Evolutionary conservation across 92 coral and sea anemone genomes (phyloP).

Genomic region (Palythoa grandiflora): DNA sequence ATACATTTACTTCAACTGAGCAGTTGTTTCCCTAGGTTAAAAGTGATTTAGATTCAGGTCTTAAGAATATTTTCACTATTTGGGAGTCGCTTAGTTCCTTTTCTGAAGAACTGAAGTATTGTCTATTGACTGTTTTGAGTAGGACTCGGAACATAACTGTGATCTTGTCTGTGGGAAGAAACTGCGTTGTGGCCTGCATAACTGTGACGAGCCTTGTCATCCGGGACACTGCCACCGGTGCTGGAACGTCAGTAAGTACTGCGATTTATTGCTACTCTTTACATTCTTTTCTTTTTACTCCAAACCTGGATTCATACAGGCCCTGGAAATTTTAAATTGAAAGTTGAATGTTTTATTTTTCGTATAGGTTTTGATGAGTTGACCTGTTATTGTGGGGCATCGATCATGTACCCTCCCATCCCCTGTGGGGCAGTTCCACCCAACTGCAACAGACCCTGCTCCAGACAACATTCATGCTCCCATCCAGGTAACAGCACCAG

Average conservation of each 20-base stretch:
- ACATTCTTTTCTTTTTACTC: neutral
- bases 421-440: conserved; percentile 97
- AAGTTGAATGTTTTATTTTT: neutral
- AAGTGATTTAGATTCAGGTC: no score
- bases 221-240: conserved; percentile 92
- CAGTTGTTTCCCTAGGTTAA: no score
- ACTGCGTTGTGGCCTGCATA: conserved; percentile 89
- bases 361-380: conserved; percentile 90
- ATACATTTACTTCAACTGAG: no score
- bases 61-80: neutral
- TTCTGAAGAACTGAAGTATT: neutral
- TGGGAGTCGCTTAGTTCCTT: no score
- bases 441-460: conserved; percentile 82
- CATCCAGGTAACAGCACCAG: conserved; percentile 77
- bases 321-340: no score
- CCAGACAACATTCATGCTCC: conserved; percentile 85
- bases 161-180: conserved; percentile 90
- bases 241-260: conserved; percentile 77
- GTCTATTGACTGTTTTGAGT: neutral
- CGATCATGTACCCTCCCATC: conserved; percentile 88
- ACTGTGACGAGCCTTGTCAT: conserved; percentile 91
- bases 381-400: conserved; percentile 89
- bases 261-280: neutral
- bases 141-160: conserved; percentile 90
- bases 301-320: no score